These are phyloP conservation scores for Ochotona princeps DNA, from an alignment of 2,113 vertebrate genomes.

Conservation along the genomic window DNA sequence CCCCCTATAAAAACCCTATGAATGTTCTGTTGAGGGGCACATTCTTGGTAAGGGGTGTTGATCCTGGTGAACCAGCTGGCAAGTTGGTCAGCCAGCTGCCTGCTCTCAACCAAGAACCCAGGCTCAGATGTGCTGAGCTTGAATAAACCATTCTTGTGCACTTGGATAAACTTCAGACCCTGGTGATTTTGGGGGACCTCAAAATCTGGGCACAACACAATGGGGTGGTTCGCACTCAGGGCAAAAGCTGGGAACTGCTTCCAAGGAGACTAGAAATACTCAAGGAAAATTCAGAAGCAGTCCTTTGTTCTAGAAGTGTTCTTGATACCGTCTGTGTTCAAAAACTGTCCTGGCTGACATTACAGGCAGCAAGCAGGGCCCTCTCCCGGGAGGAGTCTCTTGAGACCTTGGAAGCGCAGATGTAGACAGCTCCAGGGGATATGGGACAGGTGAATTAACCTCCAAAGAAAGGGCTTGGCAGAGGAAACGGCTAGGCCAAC, in stretches of 20 bases:
- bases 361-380: not conserved
- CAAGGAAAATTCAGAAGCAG: not conserved
- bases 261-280: not conserved
- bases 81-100: too few species aligned
- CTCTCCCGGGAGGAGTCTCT: not conserved
- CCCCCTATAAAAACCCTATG: too few species aligned
- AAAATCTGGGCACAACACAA: not conserved
- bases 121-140: too few species aligned
- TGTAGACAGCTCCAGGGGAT: not conserved
- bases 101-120: too few species aligned
- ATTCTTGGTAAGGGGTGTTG: too few species aligned
- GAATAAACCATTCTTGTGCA: too few species aligned
- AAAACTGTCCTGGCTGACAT: not conserved
- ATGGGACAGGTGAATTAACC: not conserved
- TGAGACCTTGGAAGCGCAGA: not conserved
- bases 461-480: not conserved
- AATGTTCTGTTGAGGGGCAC: too few species aligned
- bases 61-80: too few species aligned
- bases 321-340: not conserved
- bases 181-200: too few species aligned
- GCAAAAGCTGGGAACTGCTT: conserved; percentile 34
- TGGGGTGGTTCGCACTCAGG: not conserved
- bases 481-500: not conserved
- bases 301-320: conserved; percentile 23
- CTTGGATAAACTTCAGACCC: too few species aligned